Evolutionary conservation across 1,140 invertebrate species (phyloP).

Genomic region (Drosophila mayri): DNA sequence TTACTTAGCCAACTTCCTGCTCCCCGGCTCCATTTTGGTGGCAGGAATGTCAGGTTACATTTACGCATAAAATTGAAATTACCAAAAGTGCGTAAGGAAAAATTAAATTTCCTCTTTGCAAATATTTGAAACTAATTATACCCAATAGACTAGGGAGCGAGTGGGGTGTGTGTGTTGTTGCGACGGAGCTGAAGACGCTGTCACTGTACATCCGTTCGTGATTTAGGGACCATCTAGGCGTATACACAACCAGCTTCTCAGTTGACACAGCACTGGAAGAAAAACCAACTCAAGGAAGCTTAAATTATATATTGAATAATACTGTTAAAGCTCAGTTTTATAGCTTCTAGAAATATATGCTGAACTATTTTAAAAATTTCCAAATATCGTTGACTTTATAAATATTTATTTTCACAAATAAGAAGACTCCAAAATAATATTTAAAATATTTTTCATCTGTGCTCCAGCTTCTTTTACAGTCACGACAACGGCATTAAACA

Average conservation of each 20-base stretch:
- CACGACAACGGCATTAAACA: conserved; percentile 44
- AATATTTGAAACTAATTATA: conserved; percentile 84
- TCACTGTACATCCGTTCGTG: conserved; percentile 74
- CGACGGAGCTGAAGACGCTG: conserved; percentile 24
- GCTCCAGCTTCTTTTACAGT: not conserved
- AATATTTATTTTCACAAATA: too few relatives aligned
- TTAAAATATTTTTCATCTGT: conserved; percentile 40
- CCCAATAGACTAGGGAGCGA: conserved; percentile 69
- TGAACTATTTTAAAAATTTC: too few relatives aligned
- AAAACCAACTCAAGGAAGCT: not conserved
- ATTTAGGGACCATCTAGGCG: conserved; percentile 58
- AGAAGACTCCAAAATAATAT: not conserved
- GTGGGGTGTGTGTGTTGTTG: conserved; percentile 10
- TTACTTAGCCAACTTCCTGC: conserved; percentile 31
- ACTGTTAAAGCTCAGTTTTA: not conserved
- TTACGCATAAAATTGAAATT: conserved; percentile 65
- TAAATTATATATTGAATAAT: not conserved
- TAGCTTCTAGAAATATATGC: too few relatives aligned
- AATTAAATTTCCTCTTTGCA: conserved; percentile 76
- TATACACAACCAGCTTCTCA: conserved; percentile 36
- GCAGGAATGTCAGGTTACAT: conserved; percentile 48
- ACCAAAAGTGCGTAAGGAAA: conserved; percentile 64
- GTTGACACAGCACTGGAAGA: conserved; percentile 33
- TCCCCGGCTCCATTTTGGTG: conserved; percentile 1
- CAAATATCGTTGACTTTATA: too few relatives aligned